phyloP scores from a whole-genome alignment of 2,113 vertebrate species.

The Semnornis frantzii region DNA sequence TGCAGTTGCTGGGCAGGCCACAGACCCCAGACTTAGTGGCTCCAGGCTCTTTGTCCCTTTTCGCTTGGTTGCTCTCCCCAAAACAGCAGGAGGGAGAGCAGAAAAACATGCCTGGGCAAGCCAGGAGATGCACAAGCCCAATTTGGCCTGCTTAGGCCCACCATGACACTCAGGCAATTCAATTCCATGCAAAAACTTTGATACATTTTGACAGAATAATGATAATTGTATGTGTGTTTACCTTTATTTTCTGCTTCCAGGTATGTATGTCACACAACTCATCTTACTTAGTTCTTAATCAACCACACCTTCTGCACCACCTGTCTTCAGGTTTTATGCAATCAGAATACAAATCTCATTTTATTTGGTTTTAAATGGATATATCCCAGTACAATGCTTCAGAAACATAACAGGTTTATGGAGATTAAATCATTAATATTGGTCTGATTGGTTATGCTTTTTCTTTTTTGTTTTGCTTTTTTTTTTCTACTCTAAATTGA shows the following conservation, averaged over 20 bases:
- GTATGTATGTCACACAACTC: not conserved
- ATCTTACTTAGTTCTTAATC: not conserved
- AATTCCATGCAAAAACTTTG: not conserved
- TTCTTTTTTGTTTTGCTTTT: not conserved
- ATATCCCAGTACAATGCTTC: not conserved
- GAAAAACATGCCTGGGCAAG: too few species aligned
- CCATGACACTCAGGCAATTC: too few species aligned
- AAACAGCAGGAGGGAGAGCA: too few species aligned
- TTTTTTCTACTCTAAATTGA: not conserved
- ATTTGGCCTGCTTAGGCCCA: too few species aligned
- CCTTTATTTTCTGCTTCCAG: not conserved
- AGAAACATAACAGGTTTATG: not conserved
- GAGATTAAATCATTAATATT: not conserved
- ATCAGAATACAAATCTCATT: not conserved
- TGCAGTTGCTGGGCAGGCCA: too few species aligned
- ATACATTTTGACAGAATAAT: not conserved
- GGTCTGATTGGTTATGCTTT: not conserved
- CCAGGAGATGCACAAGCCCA: too few species aligned
- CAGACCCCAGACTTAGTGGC: too few species aligned
- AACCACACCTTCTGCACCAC: not conserved
- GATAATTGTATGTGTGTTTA: not conserved
- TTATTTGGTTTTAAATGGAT: not conserved
- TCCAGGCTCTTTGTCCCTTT: too few species aligned
- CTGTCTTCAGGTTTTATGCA: not conserved
- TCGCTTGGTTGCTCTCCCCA: too few species aligned